Base-by-base conservation (phyloP, 2,113 vertebrate species). In the Nematolebias whitei region DNA sequence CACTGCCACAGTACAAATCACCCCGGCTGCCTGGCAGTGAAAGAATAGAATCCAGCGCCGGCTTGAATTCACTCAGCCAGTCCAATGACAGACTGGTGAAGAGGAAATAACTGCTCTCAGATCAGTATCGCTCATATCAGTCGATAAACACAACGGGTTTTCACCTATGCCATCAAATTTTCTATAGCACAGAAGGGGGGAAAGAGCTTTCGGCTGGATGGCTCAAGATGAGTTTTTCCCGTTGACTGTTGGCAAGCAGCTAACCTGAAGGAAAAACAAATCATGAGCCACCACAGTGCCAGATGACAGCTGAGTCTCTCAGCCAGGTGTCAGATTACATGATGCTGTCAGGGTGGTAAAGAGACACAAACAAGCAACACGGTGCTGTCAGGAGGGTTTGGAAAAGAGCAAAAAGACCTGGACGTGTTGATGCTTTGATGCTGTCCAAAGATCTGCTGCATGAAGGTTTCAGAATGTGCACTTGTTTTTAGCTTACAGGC, bases 91-190 rank as follows among this genome's bases (percentile, higher is more conserved):
- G 80, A 52, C 45, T 72, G 79, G 66, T 63, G 62, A 44, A 71
- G 79, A 74, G 71, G 73, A 83, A 87, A 88, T 88, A 82, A 82
- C 86, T 75, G 63, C 73, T 84, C 69, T 82, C 76, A 83, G 89
- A 90, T 87, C 79, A 79, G 78, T 77, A 88, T 89, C 85, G 53
- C 62, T 87, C 85, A 87, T 78, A 86, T 76, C 79, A 74, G 71
- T 80, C 39, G 15, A 86, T 84, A 80, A 80, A 83, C 72, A 76
- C 73, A 68, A 39, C 61, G 68, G 75, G 76, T 81, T 78, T 79
- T 82, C 79, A 83, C 69, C 48, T 35, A 71, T 41, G 54, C 63
- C 71, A 72, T 68, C 66, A 60, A 15, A 78, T 73, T 74, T 65
- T 67, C 80, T 53, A 51, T 40, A 26, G 22, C 71, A 47, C 65